phyloP scores from a whole-genome alignment of 2,888 invertebrate species.

The Lepidochitona cinerea region DNA sequence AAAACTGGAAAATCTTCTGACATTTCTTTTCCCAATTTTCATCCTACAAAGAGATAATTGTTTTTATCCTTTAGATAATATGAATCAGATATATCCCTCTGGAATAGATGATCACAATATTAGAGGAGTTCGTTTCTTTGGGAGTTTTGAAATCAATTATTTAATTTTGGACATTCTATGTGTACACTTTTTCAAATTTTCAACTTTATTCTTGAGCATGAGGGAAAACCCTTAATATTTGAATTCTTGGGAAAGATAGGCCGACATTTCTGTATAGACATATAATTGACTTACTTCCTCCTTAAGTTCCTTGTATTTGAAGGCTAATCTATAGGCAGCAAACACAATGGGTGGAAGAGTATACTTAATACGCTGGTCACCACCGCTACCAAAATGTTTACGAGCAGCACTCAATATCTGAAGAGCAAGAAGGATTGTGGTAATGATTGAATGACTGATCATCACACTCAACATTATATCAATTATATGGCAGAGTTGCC shows the following conservation, averaged over 20 bases:
- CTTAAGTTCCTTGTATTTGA: constrained; percentile 81
- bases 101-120: too few relatives aligned
- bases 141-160: background rate
- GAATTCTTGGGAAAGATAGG: too few relatives aligned
- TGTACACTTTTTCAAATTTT: too few relatives aligned
- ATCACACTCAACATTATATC: too few relatives aligned
- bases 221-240: too few relatives aligned
- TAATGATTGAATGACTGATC: too few relatives aligned
- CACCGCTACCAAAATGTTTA: constrained; percentile 92
- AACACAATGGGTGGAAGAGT: constrained; percentile 96
- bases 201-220: too few relatives aligned
- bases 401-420: constrained; percentile 90
- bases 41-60: constrained; percentile 78
- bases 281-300: constrained; percentile 77
- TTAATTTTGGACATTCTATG: too few relatives aligned
- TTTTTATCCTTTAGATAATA: too few relatives aligned
- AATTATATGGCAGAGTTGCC: too few relatives aligned
- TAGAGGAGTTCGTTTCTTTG: background rate
- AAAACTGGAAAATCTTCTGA: constrained; percentile 98
- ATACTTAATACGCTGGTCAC: constrained; percentile 87
- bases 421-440: background rate
- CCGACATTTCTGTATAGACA: too few relatives aligned
- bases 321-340: constrained; percentile 86
- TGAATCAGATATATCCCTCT: too few relatives aligned
- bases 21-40: constrained; percentile 99